Evolutionary conservation across 2,888 invertebrate species (phyloP).

Genomic region (Hypomecis punctinalis): DNA sequence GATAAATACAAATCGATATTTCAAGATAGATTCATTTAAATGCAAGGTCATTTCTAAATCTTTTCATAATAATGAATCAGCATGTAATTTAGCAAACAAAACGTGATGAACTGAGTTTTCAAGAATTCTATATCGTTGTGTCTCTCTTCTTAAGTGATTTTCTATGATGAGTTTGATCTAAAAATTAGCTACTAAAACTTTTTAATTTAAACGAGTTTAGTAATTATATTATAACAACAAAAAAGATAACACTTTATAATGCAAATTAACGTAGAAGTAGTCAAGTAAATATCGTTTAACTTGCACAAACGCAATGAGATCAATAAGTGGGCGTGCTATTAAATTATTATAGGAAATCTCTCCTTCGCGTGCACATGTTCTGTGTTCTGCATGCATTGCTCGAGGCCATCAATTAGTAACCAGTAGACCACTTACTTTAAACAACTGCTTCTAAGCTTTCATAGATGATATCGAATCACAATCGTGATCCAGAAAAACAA

Average conservation of each 20-base stretch:
- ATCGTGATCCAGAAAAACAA: conserved; percentile 38
- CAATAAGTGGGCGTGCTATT: neutral
- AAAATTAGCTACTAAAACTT: too few relatives aligned
- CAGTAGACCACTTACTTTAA: conserved; percentile 23
- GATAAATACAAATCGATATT: too few relatives aligned
- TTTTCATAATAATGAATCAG: too few relatives aligned
- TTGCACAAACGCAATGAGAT: neutral
- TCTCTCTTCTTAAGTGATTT: too few relatives aligned
- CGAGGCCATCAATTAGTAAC: conserved; percentile 21
- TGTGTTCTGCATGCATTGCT: conserved; percentile 18
- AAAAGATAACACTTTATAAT: neutral
- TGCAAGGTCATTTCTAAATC: too few relatives aligned
- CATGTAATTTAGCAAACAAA: too few relatives aligned
- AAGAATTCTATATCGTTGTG: too few relatives aligned
- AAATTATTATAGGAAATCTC: conserved; percentile 7
- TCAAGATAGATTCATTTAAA: too few relatives aligned
- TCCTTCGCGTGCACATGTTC: conserved; percentile 19
- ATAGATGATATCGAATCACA: conserved; percentile 28
- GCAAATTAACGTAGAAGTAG: neutral
- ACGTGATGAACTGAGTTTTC: too few relatives aligned
- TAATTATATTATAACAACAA: too few relatives aligned
- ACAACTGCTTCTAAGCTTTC: conserved; percentile 20
- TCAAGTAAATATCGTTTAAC: neutral
- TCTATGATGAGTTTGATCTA: too few relatives aligned
- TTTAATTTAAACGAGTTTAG: too few relatives aligned